These are phyloP conservation scores for Engystomops pustulosus DNA, from an alignment of 2,113 vertebrate genomes.

Conservation along the genomic window DNA sequence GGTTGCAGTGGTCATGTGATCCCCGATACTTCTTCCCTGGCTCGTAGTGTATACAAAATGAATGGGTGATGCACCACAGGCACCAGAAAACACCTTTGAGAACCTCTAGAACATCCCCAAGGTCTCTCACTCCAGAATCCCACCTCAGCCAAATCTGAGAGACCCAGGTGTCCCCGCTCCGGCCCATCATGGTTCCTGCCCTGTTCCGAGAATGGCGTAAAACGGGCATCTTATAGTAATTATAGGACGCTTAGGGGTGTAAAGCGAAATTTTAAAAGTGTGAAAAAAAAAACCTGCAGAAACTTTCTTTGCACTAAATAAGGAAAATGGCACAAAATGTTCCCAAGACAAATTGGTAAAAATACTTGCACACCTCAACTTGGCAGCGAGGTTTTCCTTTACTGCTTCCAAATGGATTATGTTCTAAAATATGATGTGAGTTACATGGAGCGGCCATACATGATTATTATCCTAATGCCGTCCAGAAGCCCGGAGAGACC, in stretches of 20 bases:
- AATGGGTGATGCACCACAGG: too few relatives aligned
- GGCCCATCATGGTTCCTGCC: too few relatives aligned
- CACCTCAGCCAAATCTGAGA: too few relatives aligned
- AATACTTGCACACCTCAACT: constrained; percentile 36
- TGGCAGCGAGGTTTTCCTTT: constrained; percentile 14
- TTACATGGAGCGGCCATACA: not conserved
- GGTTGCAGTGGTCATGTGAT: too few relatives aligned
- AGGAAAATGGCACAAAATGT: constrained; percentile 25
- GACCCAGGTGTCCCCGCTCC: too few relatives aligned
- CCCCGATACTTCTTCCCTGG: too few relatives aligned
- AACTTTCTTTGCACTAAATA: not conserved
- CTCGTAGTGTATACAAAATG: too few relatives aligned
- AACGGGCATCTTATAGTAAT: too few relatives aligned
- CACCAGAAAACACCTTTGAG: too few relatives aligned
- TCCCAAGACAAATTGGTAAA: constrained; percentile 33
- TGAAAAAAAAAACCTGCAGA: not conserved
- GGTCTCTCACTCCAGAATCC: too few relatives aligned
- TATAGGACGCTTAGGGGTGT: not conserved
- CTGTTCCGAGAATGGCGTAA: too few relatives aligned
- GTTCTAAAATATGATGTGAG: constrained; percentile 31
- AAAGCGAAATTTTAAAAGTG: not conserved
- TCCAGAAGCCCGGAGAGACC: constrained; percentile 13
- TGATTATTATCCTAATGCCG: constrained; percentile 4
- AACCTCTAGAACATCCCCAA: too few relatives aligned
- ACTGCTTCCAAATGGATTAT: constrained; percentile 30